phyloP scores from a whole-genome alignment of 1,140 invertebrate genomes.

The Drosophila nasuta region DNA sequence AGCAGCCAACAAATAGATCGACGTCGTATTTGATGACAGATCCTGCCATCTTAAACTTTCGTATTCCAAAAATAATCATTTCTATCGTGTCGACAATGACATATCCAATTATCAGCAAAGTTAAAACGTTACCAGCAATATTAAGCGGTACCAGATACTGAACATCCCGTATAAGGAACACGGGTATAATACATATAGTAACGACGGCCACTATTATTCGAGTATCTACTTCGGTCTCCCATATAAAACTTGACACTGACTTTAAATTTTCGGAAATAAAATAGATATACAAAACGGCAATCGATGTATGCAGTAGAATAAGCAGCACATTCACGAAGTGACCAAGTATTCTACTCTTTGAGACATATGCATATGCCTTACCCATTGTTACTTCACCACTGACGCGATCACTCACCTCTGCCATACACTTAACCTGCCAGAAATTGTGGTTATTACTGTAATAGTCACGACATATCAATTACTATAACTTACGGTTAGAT shows the following conservation, averaged over 20 bases:
- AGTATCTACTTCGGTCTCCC: neutral
- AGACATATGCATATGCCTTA: neutral
- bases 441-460: neutral
- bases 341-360: neutral
- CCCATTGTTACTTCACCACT: neutral
- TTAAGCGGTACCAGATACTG: neutral
- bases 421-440: neutral
- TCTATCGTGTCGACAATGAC: too few relatives aligned
- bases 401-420: neutral
- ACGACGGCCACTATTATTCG: neutral
- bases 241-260: neutral
- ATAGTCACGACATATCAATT: neutral
- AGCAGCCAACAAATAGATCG: neutral
- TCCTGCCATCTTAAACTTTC: neutral
- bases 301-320: neutral
- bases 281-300: neutral
- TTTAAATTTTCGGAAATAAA: conserved; percentile 12
- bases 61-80: too few relatives aligned
- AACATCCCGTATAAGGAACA: conserved; percentile 6
- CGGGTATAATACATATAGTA: neutral
- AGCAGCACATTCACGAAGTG: conserved; percentile 7
- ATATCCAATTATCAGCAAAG: neutral
- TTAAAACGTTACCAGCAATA: neutral
- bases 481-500: conserved; percentile 1
- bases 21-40: neutral